A percentile compares a stretch with the other conserved stretches of the same genome.
Evolutionary conservation across 2,797 vertebrate species (phyloP).

Genomic region (Hirundo rustica): DNA sequence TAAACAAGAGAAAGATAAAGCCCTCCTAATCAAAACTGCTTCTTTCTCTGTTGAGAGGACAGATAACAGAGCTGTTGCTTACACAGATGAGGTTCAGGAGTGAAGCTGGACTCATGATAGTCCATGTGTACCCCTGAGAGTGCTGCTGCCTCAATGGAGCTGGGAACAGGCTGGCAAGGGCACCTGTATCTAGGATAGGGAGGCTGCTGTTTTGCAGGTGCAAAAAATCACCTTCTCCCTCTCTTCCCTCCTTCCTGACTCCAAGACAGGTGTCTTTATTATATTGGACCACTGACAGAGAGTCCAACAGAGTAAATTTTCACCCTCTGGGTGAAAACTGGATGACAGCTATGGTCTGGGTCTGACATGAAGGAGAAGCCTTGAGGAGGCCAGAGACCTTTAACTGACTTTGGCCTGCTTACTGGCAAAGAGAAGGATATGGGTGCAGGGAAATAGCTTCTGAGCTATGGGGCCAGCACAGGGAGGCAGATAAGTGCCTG

Average conservation of each 20-base stretch:
- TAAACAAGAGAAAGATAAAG: neutral
- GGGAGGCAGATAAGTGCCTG: neutral
- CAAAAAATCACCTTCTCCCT: neutral
- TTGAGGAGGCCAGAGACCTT: neutral
- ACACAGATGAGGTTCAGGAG: neutral
- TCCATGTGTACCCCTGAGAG: neutral
- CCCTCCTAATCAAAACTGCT: neutral
- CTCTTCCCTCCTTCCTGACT: neutral
- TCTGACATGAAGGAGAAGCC: neutral
- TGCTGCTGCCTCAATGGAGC: neutral
- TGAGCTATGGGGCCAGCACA: neutral
- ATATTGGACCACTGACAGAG: neutral
- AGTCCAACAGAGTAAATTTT: slow-evolving; percentile 20
- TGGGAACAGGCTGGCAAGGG: neutral
- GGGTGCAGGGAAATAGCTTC: neutral
- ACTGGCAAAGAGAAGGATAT: neutral
- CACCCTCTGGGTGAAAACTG: neutral
- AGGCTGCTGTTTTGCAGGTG: neutral
- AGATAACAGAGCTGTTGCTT: neutral
- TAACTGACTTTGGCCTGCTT: slow-evolving; percentile 26
- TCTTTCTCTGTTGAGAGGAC: neutral
- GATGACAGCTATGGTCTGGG: neutral
- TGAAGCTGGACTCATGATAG: accelerated
- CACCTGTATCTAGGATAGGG: neutral
- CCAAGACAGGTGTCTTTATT: neutral